Base-by-base conservation (phyloP, 2,797 vertebrate species). In the Poliocrania exsul region DNA sequence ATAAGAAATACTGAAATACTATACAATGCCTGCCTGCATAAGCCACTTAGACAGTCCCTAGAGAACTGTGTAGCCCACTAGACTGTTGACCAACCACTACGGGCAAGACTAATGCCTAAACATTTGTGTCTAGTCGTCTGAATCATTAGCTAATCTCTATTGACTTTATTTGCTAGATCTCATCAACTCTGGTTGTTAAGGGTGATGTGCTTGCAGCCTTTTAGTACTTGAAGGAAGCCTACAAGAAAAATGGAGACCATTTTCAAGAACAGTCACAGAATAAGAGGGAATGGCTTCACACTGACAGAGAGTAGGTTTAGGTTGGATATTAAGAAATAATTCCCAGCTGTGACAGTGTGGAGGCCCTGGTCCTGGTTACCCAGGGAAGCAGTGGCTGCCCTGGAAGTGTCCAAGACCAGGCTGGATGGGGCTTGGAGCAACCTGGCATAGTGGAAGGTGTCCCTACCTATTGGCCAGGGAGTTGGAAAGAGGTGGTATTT, bases 21-120 rank as follows among this genome's bases (percentile, higher is more conserved):
- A 31, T 5, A 47, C 38, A 26, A 21, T 42, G 1, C 17, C 19
- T 58, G 7, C 6, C 17, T 66, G 6, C 1, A 1, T 15, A 25
- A 72, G 15, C 7, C 87, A 5, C 5, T 35, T 4, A 16, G 11
- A 4, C 38, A 11, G 38, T 54, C 6, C 10, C 16, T 62, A 3
- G 17, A 71, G 26, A 37, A 24, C 19, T 67, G 8, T 71, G 33
- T 14, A 80, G 37, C 13, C 28, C 35, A 24, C 2, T 20, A 12
- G 31, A 21, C 25, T 46, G 21, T 20, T 79, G 19, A 70, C 5
- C 13, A 61, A 6, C 2, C 15, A 10, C 26, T 7, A 38, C 5
- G 7, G 10, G 38, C 13, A n/a, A 53, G 26, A 54, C 5, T 38
- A 16, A 37, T 28, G 20, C 16, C 11, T 28, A 38, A 73, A 6